Percentiles rank a stretch among this genome's conserved stretches.
phyloP scores from a whole-genome alignment of 2,113 vertebrate genomes.

The Prochilodus magdalenae region DNA sequence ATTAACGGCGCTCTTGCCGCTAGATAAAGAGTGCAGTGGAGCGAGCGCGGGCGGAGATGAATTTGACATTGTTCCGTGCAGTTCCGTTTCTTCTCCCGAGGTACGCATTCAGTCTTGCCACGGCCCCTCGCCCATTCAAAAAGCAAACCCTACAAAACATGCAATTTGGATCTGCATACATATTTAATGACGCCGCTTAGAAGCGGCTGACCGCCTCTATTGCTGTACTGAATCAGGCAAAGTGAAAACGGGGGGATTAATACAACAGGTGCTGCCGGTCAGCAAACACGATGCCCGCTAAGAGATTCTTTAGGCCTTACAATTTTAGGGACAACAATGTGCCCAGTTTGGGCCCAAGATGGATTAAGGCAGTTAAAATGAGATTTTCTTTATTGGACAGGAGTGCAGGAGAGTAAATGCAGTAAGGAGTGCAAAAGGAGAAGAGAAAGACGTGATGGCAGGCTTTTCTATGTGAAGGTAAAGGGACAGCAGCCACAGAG shows the following conservation, averaged over 20 bases:
- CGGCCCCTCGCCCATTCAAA: constrained; percentile 53
- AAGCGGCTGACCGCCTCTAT: constrained; percentile 58
- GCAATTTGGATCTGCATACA: constrained; percentile 44
- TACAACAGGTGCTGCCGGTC: constrained; percentile 19
- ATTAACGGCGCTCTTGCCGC: constrained; percentile 56
- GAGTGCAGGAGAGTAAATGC: not conserved
- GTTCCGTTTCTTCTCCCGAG: constrained; percentile 39
- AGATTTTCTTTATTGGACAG: not conserved
- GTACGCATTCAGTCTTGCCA: not conserved
- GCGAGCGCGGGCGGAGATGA: constrained; percentile 49
- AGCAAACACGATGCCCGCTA: not conserved
- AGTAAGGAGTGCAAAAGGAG: not conserved
- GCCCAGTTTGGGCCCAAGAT: not conserved
- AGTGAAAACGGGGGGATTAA: not conserved
- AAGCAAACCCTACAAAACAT: constrained; percentile 57
- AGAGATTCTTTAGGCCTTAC: not conserved
- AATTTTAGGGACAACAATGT: constrained; percentile 8
- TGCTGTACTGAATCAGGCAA: constrained; percentile 40
- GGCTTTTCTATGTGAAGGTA: not conserved
- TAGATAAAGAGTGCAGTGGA: constrained; percentile 46
- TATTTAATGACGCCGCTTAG: constrained; percentile 60
- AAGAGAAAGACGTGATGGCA: constrained; percentile 1
- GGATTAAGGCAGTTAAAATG: not conserved
- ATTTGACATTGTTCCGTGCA: constrained; percentile 33
- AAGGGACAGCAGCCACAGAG: constrained; percentile 24